These are phyloP conservation scores for Dendrophyllia cribrosa DNA, from an alignment of 64 coral and sea anemone species.

Conservation along the genomic window DNA sequence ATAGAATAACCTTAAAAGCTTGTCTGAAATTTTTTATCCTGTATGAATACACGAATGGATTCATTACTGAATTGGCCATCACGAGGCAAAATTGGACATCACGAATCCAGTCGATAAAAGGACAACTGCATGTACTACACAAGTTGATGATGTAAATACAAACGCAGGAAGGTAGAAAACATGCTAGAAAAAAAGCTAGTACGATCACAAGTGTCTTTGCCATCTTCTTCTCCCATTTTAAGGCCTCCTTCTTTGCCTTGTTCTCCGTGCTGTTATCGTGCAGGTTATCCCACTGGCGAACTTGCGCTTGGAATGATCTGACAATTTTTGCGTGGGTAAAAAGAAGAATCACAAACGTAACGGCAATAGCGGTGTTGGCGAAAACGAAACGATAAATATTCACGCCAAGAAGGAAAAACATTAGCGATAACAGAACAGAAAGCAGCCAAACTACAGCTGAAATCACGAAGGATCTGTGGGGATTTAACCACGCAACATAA, in stretches of 20 bases:
- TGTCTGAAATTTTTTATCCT: slow-evolving; percentile 67
- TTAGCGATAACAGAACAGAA: background rate
- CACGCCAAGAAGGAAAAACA: slow-evolving; percentile 29
- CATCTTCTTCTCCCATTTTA: slow-evolving; percentile 74
- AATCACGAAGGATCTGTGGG: background rate
- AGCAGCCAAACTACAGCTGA: background rate
- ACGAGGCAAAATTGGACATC: slow-evolving; percentile 73
- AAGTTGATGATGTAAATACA: slow-evolving; percentile 87
- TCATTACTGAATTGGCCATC: slow-evolving; percentile 67
- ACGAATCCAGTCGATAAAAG: slow-evolving; percentile 63
- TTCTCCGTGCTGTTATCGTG: slow-evolving; percentile 52
- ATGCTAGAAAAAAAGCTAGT: slow-evolving; percentile 63
- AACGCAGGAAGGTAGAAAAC: slow-evolving; percentile 67
- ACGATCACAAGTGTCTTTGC: slow-evolving; percentile 76
- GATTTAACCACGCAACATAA: slow-evolving; percentile 6
- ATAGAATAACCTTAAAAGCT: slow-evolving; percentile 37
- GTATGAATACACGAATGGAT: slow-evolving; percentile 79
- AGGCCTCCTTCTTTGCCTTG: slow-evolving; percentile 51
- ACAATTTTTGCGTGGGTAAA: slow-evolving; percentile 84
- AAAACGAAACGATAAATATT: slow-evolving; percentile 49
- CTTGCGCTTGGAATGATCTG: slow-evolving; percentile 48
- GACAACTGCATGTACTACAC: slow-evolving; percentile 75
- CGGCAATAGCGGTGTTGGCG: slow-evolving; percentile 56
- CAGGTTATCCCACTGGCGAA: slow-evolving; percentile 46
- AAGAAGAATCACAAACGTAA: slow-evolving; percentile 64